Evolutionary conservation across 2,797 vertebrate species (phyloP).

Genomic region (Artibeus lituratus): DNA sequence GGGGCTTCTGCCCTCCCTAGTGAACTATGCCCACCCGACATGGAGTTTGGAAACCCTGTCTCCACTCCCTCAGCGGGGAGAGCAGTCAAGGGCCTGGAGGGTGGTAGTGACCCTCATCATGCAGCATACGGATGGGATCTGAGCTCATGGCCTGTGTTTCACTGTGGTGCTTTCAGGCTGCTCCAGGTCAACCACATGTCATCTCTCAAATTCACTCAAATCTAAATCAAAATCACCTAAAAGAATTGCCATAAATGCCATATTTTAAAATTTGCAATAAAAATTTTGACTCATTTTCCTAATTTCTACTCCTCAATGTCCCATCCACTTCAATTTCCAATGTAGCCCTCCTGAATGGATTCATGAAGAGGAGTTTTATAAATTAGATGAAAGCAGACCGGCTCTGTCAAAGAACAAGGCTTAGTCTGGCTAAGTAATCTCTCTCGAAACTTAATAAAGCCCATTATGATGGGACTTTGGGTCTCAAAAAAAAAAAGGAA

Average conservation of each 20-base stretch:
- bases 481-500: not conserved
- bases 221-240: not conserved
- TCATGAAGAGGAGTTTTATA: not conserved
- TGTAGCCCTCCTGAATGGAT: not conserved
- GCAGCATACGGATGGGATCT: not conserved
- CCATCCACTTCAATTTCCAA: not conserved
- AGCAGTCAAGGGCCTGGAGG: not conserved
- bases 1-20: fast-evolving
- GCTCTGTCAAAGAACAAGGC: not conserved
- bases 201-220: not conserved
- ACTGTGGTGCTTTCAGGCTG: not conserved
- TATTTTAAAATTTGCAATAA: not conserved
- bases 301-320: not conserved
- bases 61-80: not conserved
- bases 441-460: conserved; percentile 1
- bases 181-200: not conserved
- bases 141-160: not conserved
- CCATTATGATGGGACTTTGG: not conserved
- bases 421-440: not conserved
- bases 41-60: not conserved
- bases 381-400: not conserved
- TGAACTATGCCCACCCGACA: not conserved
- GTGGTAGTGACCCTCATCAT: fast-evolving
- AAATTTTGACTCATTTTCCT: not conserved
- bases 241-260: not conserved